These are phyloP conservation scores for Hormaphis cornu DNA, from an alignment of 1,140 invertebrate species.

Conservation along the genomic window DNA sequence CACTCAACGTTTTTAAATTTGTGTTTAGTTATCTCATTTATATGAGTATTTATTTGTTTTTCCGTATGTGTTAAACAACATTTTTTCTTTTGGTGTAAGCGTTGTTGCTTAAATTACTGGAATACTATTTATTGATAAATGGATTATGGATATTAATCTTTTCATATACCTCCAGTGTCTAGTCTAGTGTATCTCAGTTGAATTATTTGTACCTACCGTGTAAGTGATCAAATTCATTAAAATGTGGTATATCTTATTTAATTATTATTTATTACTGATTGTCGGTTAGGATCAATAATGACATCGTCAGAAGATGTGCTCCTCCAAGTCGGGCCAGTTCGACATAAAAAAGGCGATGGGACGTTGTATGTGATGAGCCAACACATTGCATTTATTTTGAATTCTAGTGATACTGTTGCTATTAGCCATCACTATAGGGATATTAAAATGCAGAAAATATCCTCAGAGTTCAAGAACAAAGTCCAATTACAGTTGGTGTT, in stretches of 20 bases:
- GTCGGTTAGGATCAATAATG: conserved; percentile 53
- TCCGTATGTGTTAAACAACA: too few species aligned
- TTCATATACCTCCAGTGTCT: too few species aligned
- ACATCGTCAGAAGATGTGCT: conserved; percentile 86
- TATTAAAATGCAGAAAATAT: conserved; percentile 97
- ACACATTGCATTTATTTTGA: conserved; percentile 89
- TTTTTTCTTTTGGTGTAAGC: too few species aligned
- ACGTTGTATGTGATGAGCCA: conserved; percentile 92
- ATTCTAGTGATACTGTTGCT: conserved; percentile 79
- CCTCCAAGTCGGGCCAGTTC: conserved; percentile 80
- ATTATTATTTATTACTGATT: background rate
- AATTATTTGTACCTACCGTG: too few species aligned
- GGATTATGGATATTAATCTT: too few species aligned
- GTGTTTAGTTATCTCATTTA: too few species aligned
- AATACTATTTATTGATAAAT: too few species aligned
- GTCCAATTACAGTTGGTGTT: conserved; percentile 97
- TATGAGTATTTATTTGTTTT: too few species aligned
- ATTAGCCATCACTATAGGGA: conserved; percentile 90
- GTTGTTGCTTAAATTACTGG: too few species aligned
- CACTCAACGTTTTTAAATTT: too few species aligned
- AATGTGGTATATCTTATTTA: background rate
- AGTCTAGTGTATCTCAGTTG: too few species aligned
- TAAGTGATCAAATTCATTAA: background rate
- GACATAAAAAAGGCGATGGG: conserved; percentile 93
- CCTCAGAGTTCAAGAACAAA: conserved; percentile 94